Percentiles rank a stretch among this genome's conserved stretches.
These are phyloP conservation scores for Tetrapedia diversipes DNA, from an alignment of 2,888 invertebrate genomes.

Conservation along the genomic window DNA sequence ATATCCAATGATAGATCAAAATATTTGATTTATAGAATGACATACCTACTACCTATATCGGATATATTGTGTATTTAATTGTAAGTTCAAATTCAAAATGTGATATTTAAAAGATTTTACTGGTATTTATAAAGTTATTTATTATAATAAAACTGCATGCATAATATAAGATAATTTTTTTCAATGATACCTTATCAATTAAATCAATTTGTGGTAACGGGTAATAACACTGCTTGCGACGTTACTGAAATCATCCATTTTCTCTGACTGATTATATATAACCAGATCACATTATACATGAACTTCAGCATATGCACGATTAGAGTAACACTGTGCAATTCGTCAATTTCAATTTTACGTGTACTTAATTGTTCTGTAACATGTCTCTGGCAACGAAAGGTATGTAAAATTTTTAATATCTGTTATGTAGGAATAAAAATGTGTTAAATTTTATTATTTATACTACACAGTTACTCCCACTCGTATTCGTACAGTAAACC, in stretches of 20 bases:
- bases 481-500: too few species aligned
- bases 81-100: constrained; percentile 9
- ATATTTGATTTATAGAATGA: constrained; percentile 14
- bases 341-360: not conserved
- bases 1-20: constrained; percentile 29
- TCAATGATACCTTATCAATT: not conserved
- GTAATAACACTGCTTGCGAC: not conserved
- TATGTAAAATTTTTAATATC: constrained; percentile 34
- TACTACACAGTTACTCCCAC: too few species aligned
- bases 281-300: not conserved
- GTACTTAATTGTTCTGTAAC: constrained; percentile 13
- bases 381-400: constrained; percentile 66
- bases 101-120: constrained; percentile 24
- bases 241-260: not conserved
- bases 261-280: not conserved
- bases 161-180: not conserved
- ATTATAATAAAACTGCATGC: constrained; percentile 25
- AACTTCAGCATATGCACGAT: not conserved
- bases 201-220: not conserved
- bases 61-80: not conserved
- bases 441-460: not conserved
- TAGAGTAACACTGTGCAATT: not conserved
- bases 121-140: constrained; percentile 26
- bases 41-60: constrained; percentile 10
- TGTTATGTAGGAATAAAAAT: not conserved